Evolutionary conservation across 2,113 vertebrate genomes (phyloP), one percentile per base, ranked within the genome.

Genomic region (Puma concolor): DNA sequence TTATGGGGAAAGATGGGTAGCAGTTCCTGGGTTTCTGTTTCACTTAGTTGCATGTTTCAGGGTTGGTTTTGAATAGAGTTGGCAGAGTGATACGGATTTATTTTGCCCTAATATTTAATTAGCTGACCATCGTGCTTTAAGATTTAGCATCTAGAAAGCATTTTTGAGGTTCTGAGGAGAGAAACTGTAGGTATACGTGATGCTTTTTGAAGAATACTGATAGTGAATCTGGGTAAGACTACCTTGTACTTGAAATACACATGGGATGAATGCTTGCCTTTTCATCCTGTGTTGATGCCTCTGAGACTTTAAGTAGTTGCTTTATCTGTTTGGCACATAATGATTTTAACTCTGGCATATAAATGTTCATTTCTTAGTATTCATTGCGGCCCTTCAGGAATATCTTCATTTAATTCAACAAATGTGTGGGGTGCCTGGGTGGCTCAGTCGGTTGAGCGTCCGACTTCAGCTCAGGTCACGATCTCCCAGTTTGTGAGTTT

Each of bases 21-120:
- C 44, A 72, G 15, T 80, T 94, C 52, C 74, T 89, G 63, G 79
- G 33, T 66, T 93, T 90, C 71, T 67, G 0, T 52, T 84, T 16
- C 3, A 63, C 15, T 83, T 71, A 92, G 23, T 69, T 83, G 11
- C 13, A 12, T 82, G 44, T 69, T 92, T 86, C 41, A 82, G 81
- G 21, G 19, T 91, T 94, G 67, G 21, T 84, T 86, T 94, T 88
- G 60, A 91, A 60, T 91, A 84, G 80, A 91, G 50, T 54, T 93
- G 72, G 3, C 27, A 86, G 76, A 5, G 10, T 96, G 36, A 54
- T 52, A 86, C 52, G 71, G 27, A 11, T 83, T 79, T 87, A 72
- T 82, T 87, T 96, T 97, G n/a, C 16, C 41, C 31, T 77, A 57
- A n/a, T 52, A 60, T 38, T 96, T 96, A 94, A 74, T 54, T 81